Conservation (phyloP, 2,888 invertebrate genomes). For the Anaspis maculata region DNA sequence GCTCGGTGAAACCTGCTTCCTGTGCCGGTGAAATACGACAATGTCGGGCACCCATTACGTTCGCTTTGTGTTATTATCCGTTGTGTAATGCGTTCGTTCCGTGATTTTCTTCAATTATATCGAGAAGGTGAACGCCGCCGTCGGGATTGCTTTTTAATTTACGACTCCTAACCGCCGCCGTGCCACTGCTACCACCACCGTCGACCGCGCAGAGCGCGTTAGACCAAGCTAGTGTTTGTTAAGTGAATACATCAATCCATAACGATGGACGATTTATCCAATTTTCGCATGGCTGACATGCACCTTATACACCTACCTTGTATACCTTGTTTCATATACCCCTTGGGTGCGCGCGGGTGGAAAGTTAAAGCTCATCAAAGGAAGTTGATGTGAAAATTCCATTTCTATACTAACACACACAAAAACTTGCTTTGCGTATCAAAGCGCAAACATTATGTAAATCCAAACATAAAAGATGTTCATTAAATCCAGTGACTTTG, state of each 20-base stretch:
- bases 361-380: constrained; percentile 1
- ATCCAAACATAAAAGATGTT: constrained; percentile 34
- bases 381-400: constrained; percentile 17
- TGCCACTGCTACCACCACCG: too few species aligned
- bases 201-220: too few species aligned
- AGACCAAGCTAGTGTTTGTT: constrained; percentile 5
- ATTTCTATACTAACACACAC: constrained; percentile 14
- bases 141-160: constrained; percentile 10
- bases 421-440: constrained; percentile 29
- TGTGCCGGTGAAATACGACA: constrained; percentile 7
- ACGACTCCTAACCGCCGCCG: constrained; percentile 5
- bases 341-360: too few species aligned
- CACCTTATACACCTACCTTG: too few species aligned
- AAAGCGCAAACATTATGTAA: constrained; percentile 35
- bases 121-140: constrained; percentile 6
- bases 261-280: too few species aligned
- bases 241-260: constrained; percentile 8
- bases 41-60: constrained; percentile 3
- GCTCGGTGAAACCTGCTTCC: constrained; percentile 8
- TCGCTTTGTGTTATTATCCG: constrained; percentile 2
- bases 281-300: too few species aligned
- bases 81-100: constrained; percentile 12
- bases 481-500: constrained; percentile 35
- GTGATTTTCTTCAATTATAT: constrained; percentile 11
- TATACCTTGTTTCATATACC: too few species aligned